Evolutionary conservation across 2,797 vertebrate genomes (phyloP), one percentile per base, ranked within the genome.

Genomic region (Chaetodon trifasciatus): DNA sequence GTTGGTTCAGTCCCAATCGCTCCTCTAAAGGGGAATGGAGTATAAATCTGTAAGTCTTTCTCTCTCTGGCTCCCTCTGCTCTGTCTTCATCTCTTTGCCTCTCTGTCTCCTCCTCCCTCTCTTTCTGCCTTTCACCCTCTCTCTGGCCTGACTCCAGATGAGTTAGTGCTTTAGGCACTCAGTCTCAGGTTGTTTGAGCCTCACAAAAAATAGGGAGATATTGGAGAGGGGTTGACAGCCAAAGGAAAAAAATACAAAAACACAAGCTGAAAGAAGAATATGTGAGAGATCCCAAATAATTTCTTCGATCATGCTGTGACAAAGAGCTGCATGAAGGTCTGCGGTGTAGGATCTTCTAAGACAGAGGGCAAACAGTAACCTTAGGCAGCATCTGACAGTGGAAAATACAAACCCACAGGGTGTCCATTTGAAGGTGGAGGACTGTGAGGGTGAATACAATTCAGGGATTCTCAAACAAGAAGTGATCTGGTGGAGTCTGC

Each of bases 361-460:
- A 78, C 37, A 23, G 63, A 88, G 75, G 83, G 84, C 85, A 90
- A 90, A 91, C 84, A 82, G 74, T 76, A 74, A 89, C 91, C 88
- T 70, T 28, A 82, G 86, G 89, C 90, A 69, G 80, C 55, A 52
- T 84, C 90, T 89, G 90, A 88, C 81, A 75, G 83, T 24, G 74
- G 78, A 89, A 86, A 84, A 90, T 53, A 76, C 70, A 82, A 88
- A 86, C 75, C 82, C 73, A 71, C 69, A 71, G 87, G 91, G 86
- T 52, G 77, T 84, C 78, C 79, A 71, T 91, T 76, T 85, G 81
- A 80, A 78, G 76, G 76, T 23, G 62, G 42, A 82, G 75, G 84
- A 81, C 69, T 87, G 89, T 91, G 87, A 83, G 86, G 42, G 66
- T 78, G 89, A 91, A 93, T 91, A 78, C 80, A 62, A 90, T 91